Evolutionary conservation across 2,113 vertebrate genomes (phyloP).

Genomic region (Antechinus stuartii): DNA sequence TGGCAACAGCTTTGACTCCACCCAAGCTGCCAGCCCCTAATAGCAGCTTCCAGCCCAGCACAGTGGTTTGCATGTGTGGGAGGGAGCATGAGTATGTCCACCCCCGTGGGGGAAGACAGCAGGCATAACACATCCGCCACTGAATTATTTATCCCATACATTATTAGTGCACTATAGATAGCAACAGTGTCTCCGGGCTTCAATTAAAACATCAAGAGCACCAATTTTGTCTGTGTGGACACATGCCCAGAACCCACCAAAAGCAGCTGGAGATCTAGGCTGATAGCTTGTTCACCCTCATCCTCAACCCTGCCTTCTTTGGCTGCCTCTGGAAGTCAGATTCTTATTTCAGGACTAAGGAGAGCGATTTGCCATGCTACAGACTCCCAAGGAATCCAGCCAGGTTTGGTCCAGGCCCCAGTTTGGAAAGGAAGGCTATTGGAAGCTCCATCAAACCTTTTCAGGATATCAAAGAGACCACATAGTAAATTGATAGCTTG

Average conservation of each 20-base stretch:
- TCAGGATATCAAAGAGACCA: constrained; percentile 28
- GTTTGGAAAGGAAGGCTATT: not conserved
- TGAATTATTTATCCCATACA: constrained; percentile 83
- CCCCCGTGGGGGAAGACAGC: constrained; percentile 54
- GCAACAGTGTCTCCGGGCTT: constrained; percentile 72
- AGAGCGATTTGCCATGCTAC: not conserved
- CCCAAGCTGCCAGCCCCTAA: not conserved
- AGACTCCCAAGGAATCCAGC: not conserved
- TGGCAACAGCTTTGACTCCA: not conserved
- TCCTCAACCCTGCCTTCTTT: not conserved
- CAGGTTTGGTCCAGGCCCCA: not conserved
- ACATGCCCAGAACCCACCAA: constrained; percentile 62
- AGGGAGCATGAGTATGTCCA: constrained; percentile 5
- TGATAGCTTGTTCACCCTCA: not conserved
- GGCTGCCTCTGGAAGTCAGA: fast-evolving
- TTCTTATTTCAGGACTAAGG: not conserved
- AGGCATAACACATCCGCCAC: constrained; percentile 64
- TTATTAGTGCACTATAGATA: constrained; percentile 76
- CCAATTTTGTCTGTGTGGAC: constrained; percentile 67
- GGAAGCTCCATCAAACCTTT: not conserved
- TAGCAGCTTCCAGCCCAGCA: constrained; percentile 37
- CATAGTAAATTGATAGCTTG: constrained; percentile 42
- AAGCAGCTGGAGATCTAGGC: constrained; percentile 33
- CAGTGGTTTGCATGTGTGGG: not conserved
- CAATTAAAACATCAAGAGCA: constrained; percentile 72